Base-by-base conservation (phyloP, 2,797 vertebrate species). In the Dermochelys coriacea region DNA sequence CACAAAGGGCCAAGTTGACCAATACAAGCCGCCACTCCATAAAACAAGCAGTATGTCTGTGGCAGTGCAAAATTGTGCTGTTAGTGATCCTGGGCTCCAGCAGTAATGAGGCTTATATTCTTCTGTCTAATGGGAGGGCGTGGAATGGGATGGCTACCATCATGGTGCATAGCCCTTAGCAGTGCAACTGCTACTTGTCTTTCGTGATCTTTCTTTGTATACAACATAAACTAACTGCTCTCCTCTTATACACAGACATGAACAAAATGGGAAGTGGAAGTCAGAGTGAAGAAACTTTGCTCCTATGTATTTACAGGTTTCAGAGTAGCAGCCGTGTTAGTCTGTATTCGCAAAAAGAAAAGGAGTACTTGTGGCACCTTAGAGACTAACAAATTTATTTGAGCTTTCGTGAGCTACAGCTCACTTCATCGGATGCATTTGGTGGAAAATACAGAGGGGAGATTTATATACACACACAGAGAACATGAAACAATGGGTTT, bases 1-100 rank as follows among this genome's bases (percentile, higher is more conserved):
- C 94, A 96, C 94, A 97, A 97, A 96, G 71, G 88, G 90, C 83
- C 94, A 97, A 94, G 95, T 97, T 97, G 95, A 86, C 93, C 71
- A 81, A 94, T 93, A 85, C 81, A 78, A 95, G 47, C 74, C 90
- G 68, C 87, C 91, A 92, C 51, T 94, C 91, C 74, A 91, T 96
- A 94, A 96, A 97, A 94, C 61, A 95, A 94, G 88, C 87, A 0
- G 0, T n/a, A 80, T 85, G 88, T 93, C 93, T 93, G 64, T 49
- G n/a, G 79, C 81, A 84, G 75, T 83, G 83, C 87, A 93, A 86
- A 89, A 90, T 88, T 47, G 50, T 83, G 88, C 86, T 95, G 95
- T 90, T 91, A 91, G 89, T 37, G 85, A 93, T 80, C 49, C 0
- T 0, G n/a, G 0, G 0, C 64, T 91, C 80, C 80, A 77, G 37